These are phyloP conservation scores for Heterocephalus glaber DNA, from an alignment of 2,113 vertebrate species.

Conservation along the genomic window DNA sequence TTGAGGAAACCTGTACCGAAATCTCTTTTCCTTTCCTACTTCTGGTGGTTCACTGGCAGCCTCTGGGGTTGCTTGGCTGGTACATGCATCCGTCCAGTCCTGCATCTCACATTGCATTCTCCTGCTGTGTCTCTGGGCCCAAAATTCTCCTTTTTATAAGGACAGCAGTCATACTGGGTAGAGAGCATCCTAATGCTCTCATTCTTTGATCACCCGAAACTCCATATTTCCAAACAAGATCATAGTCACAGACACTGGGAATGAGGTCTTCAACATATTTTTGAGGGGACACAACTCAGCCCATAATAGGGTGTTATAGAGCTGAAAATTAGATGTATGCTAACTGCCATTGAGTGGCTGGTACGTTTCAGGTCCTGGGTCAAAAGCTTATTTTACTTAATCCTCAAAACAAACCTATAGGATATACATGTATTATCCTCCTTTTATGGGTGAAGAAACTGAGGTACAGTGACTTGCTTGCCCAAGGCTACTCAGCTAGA, in stretches of 20 bases:
- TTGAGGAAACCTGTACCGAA: not conserved
- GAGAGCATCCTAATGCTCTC: not conserved
- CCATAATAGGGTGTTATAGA: not conserved
- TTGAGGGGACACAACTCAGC: not conserved
- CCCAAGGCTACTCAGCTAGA: not conserved
- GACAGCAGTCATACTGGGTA: not conserved
- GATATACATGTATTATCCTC: not conserved
- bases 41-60: not conserved
- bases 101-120: not conserved
- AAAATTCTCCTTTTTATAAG: not conserved
- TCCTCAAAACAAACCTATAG: not conserved
- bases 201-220: not conserved
- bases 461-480: not conserved
- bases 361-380: not conserved
- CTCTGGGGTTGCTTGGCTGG: not conserved
- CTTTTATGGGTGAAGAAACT: not conserved
- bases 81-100: not conserved
- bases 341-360: not conserved
- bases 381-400: slow-evolving; percentile 20
- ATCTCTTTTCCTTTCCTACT: not conserved
- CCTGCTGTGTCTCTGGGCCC: not conserved
- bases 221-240: not conserved
- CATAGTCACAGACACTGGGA: not conserved
- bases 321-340: not conserved
- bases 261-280: not conserved